Conservation (phyloP, 2,113 vertebrate species). For the Pomatostomus ruficeps region DNA sequence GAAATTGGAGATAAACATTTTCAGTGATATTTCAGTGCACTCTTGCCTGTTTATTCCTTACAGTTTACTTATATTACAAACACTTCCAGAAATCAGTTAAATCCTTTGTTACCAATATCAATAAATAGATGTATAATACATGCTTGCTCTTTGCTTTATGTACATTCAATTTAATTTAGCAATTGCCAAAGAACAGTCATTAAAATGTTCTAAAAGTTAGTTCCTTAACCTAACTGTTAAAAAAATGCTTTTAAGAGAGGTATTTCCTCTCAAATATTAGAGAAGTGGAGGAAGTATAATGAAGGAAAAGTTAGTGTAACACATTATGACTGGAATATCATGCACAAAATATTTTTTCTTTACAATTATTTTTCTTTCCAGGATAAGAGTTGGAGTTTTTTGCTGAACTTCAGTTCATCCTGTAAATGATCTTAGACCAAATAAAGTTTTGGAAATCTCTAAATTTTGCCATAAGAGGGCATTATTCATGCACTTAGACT, state of each 20-base stretch:
- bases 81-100: background rate
- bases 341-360: background rate
- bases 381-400: background rate
- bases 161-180: background rate
- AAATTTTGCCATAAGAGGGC: constrained; percentile 56
- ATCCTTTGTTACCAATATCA: background rate
- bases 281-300: background rate
- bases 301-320: background rate
- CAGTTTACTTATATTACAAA: background rate
- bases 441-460: background rate
- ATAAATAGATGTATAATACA: background rate
- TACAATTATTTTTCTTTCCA: background rate
- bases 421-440: background rate
- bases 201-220: background rate
- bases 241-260: background rate
- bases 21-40: background rate
- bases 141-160: background rate
- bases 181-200: background rate
- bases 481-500: constrained; percentile 32
- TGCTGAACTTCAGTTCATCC: background rate
- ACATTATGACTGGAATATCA: background rate
- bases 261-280: background rate
- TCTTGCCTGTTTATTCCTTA: background rate
- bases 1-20: background rate
- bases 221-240: background rate